Evolutionary conservation across 2,888 invertebrate species (phyloP).

Genomic region (Ennomos fuscantarius): DNA sequence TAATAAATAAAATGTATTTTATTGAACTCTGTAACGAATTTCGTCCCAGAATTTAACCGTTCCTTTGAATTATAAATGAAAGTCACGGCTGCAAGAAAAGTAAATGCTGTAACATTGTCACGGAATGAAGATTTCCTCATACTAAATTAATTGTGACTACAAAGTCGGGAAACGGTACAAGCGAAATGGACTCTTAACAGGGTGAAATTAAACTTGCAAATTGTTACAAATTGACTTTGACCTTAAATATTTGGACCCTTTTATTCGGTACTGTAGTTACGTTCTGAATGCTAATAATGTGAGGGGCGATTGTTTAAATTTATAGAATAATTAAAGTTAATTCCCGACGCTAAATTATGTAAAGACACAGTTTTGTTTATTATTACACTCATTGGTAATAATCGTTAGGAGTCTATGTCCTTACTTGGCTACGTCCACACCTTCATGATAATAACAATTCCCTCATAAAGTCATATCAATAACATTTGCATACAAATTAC

Average conservation of each 20-base stretch:
- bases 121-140: conserved; percentile 76
- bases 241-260: conserved; percentile 79
- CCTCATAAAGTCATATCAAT: conserved; percentile 26
- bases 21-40: conserved; percentile 27
- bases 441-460: conserved; percentile 23
- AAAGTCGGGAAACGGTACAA: conserved; percentile 51
- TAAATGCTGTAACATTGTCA: conserved; percentile 72
- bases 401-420: conserved; percentile 41
- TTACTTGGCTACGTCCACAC: conserved; percentile 7
- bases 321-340: conserved; percentile 81
- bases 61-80: conserved; percentile 61
- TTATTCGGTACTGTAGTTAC: conserved; percentile 72
- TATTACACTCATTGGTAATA: conserved; percentile 55
- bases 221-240: conserved; percentile 70
- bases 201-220: conserved; percentile 72
- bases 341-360: conserved; percentile 66
- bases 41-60: conserved; percentile 41
- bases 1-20: conserved; percentile 40
- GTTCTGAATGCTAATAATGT: conserved; percentile 81
- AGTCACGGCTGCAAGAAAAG: conserved; percentile 60
- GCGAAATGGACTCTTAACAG: conserved; percentile 70
- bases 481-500: conserved; percentile 32
- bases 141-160: conserved; percentile 77
- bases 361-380: conserved; percentile 60
- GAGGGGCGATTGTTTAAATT: conserved; percentile 74